Conservation (phyloP, 2,888 invertebrate genomes). For the Suillia variegata region DNA sequence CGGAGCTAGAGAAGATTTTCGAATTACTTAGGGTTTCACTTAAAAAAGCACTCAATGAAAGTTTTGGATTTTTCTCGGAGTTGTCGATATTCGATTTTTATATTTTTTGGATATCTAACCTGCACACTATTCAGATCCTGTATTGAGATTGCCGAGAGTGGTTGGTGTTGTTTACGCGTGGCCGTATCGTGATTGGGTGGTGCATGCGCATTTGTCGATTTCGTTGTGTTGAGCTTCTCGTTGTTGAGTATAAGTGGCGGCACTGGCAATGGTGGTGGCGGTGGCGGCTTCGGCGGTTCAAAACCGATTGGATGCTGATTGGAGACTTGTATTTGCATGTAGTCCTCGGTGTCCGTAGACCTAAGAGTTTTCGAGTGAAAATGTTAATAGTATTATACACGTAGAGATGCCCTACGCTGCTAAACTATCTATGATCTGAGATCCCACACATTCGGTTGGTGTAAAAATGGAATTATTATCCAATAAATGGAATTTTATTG, state of each 20-base stretch:
- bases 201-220: slow-evolving; percentile 49
- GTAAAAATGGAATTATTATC: not conserved
- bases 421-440: no score
- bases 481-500: not conserved
- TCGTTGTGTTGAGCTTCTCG: slow-evolving; percentile 35
- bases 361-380: slow-evolving; percentile 34
- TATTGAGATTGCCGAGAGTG: slow-evolving; percentile 84
- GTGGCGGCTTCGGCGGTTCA: slow-evolving; percentile 59
- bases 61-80: no score
- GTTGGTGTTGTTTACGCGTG: slow-evolving; percentile 69
- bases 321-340: slow-evolving; percentile 67
- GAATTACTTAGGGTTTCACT: no score
- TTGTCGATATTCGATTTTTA: no score
- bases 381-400: not conserved
- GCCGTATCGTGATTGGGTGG: slow-evolving; percentile 58
- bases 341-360: slow-evolving; percentile 61
- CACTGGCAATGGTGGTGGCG: slow-evolving; percentile 65
- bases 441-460: no score
- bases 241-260: slow-evolving; percentile 46
- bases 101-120: slow-evolving; percentile 37
- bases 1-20: slow-evolving; percentile 65
- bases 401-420: no score
- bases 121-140: slow-evolving; percentile 85
- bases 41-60: no score
- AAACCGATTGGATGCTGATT: slow-evolving; percentile 49